phyloP scores from a whole-genome alignment of 2,797 vertebrate genomes.

The Enteromius thamalakanensis region DNA sequence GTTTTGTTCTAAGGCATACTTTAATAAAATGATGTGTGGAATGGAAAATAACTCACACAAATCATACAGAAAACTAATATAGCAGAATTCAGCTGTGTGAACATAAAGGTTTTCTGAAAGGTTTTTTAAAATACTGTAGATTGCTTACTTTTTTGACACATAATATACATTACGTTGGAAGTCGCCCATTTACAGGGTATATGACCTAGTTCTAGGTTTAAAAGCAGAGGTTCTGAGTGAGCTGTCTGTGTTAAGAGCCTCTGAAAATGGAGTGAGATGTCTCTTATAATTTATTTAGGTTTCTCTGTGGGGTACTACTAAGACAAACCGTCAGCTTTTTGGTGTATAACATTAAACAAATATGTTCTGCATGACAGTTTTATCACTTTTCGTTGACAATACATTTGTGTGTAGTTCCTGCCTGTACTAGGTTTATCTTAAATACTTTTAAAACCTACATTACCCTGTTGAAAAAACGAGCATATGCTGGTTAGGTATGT shows the following conservation, averaged over 20 bases:
- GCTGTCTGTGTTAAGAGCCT: not conserved
- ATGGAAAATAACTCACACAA: not conserved
- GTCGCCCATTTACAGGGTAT: not conserved
- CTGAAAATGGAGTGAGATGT: slow-evolving; percentile 3
- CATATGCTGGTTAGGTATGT: too few relatives aligned
- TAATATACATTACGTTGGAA: not conserved
- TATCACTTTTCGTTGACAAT: not conserved
- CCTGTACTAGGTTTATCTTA: not conserved
- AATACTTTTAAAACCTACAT: not conserved
- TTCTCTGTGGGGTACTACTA: slow-evolving; percentile 11
- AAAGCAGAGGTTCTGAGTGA: not conserved
- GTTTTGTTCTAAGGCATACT: too few relatives aligned
- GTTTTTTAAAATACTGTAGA: not conserved
- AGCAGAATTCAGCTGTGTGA: not conserved
- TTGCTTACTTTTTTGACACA: not conserved
- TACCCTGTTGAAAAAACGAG: too few relatives aligned
- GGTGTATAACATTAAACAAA: not conserved
- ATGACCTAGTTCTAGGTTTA: slow-evolving; percentile 30
- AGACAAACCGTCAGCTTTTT: not conserved
- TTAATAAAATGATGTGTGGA: not conserved
- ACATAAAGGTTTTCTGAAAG: not conserved
- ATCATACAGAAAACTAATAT: not conserved
- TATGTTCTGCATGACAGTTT: not conserved
- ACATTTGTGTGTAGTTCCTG: not conserved
- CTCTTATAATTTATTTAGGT: slow-evolving; percentile 35